Conservation (phyloP, 2,113 vertebrate genomes). For the Calypte anna region DNA sequence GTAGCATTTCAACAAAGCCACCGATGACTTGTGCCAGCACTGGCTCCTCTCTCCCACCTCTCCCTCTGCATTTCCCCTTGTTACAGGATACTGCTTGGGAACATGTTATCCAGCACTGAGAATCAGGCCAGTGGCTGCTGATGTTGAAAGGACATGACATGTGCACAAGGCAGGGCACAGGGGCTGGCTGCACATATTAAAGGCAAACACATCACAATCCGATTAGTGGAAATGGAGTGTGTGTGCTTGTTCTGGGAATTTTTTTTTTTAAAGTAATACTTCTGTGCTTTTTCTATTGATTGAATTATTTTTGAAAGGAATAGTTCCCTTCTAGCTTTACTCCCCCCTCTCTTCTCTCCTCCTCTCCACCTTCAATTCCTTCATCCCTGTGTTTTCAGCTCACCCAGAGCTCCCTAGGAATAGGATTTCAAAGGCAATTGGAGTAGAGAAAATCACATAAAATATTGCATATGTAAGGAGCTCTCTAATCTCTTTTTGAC, state of each 20-base stretch:
- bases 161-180: constrained; percentile 84
- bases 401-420: constrained; percentile 10
- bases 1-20: background rate
- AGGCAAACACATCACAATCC: constrained; percentile 79
- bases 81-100: constrained; percentile 63
- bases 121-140: constrained; percentile 94
- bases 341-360: constrained; percentile 3
- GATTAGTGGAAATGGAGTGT: constrained; percentile 69
- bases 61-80: background rate
- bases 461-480: constrained; percentile 4
- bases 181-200: constrained; percentile 93
- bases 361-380: background rate
- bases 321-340: constrained; percentile 37
- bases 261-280: constrained; percentile 32
- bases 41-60: background rate
- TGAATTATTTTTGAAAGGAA: constrained; percentile 60
- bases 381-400: constrained; percentile 17
- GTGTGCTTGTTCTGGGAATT: constrained; percentile 38
- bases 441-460: background rate
- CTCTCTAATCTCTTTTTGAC: constrained; percentile 26
- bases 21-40: rapidly evolving
- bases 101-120: constrained; percentile 66
- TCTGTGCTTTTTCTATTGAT: constrained; percentile 63
- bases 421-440: constrained; percentile 18
- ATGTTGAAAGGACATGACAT: constrained; percentile 96